Base-by-base conservation (phyloP, 2,888 invertebrate species). In the Hermaeophaga mercurialis region DNA sequence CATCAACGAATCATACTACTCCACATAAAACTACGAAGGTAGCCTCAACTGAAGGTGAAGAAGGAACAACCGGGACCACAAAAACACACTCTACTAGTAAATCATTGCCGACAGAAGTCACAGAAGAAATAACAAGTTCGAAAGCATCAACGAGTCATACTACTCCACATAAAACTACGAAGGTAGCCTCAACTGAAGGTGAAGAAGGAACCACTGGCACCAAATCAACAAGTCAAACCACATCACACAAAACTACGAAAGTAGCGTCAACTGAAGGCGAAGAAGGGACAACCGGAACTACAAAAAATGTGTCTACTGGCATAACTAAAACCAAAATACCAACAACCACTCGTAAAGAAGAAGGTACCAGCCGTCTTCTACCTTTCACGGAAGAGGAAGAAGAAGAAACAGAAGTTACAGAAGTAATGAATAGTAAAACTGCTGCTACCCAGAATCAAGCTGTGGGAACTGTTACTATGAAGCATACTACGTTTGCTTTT, bases 401-500 rank as follows among this genome's bases (percentile, higher is more conserved):
- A 14, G 43, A 24, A 47, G 22, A n/a, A n/a, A n/a, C 8, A 8
- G 45, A 45, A 39, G 28, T 39, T 17, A 39, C 41, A n/a, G 52
- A 43, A 11, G 11, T n/a, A 15, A 15, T 34, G 4, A 11, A n/a
- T 5, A 33, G 0, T 4, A 34, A 34, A 12, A 9, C 7, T 1
- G 15, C 31, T 8, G 41, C 8, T 31, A 19, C 34, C 14, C 5
- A 22, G 6, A 11, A 6, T 4, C 24, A 24, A 8, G 18, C 15
- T 24, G 24, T 26, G 2, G 44, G 19, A 38, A 31, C 45, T 39
- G 46, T 31, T 26, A 53, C 54, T 28, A 18, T 56, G 33, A 54
- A 56, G 12, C 56, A 43, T 8, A 48, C 48, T 6, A 54, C 26
- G 11, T 60, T 46, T 15, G 43, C 59, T 1, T 70, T 72, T 9